A percentile compares a stretch with the other conserved stretches of the same genome.
Conservation (phyloP, 2,888 invertebrate genomes). For the Trichopria drosophilae region DNA sequence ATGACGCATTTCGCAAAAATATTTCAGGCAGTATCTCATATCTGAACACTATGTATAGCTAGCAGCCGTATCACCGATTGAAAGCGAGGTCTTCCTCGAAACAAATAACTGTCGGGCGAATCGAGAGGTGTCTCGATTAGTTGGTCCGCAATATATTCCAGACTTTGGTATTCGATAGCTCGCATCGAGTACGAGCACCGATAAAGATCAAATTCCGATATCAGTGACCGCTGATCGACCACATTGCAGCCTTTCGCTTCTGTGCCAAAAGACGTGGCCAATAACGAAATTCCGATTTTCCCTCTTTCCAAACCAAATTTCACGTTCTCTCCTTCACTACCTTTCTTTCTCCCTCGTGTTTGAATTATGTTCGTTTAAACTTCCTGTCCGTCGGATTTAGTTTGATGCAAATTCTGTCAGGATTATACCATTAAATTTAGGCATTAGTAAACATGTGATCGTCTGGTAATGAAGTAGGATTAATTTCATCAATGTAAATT, state of each 20-base stretch:
- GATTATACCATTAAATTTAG: too few species aligned
- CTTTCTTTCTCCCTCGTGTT: not conserved
- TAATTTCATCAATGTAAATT: too few species aligned
- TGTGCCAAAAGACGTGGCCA: slow-evolving; percentile 30
- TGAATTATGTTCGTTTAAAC: not conserved
- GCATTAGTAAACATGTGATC: too few species aligned
- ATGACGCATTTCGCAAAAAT: too few species aligned
- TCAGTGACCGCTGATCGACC: slow-evolving; percentile 42
- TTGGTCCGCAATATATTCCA: slow-evolving; percentile 43
- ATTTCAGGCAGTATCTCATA: too few species aligned
- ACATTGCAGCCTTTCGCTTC: slow-evolving; percentile 27
- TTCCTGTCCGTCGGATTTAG: not conserved
- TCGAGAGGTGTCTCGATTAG: slow-evolving; percentile 37
- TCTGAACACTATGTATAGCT: too few species aligned
- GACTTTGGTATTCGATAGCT: slow-evolving; percentile 41
- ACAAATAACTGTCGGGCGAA: slow-evolving; percentile 43
- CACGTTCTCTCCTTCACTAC: too few species aligned
- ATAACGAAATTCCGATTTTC: slow-evolving; percentile 46
- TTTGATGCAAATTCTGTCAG: too few species aligned
- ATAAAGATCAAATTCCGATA: slow-evolving; percentile 50
- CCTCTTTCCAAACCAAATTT: slow-evolving; percentile 35
- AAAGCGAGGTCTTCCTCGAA: slow-evolving; percentile 31
- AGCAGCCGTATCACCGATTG: too few species aligned
- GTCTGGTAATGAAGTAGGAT: too few species aligned
- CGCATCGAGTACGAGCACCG: slow-evolving; percentile 36